Conservation (phyloP, 2,888 invertebrate genomes). For the Spicauda simplicius region DNA sequence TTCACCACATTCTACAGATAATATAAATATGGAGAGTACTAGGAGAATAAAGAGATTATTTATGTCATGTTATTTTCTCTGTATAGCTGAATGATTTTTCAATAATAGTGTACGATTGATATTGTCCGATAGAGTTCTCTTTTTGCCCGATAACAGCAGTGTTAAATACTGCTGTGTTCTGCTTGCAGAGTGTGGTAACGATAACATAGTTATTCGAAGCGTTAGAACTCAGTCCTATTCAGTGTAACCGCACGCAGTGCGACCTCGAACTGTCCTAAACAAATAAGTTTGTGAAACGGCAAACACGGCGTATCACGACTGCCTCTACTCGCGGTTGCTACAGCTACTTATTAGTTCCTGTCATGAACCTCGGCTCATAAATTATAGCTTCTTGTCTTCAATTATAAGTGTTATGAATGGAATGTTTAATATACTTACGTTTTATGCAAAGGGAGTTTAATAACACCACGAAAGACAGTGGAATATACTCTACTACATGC, state of each 20-base stretch:
- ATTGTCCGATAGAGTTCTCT: no score
- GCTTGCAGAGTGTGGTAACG: no score
- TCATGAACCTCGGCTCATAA: not conserved
- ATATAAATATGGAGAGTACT: not conserved
- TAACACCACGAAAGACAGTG: no score
- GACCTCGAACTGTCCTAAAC: not conserved
- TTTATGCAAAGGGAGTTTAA: no score
- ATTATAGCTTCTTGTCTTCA: not conserved
- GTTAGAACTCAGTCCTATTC: not conserved
- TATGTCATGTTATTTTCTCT: no score
- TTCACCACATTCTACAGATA: not conserved
- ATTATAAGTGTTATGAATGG: not conserved
- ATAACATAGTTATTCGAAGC: no score
- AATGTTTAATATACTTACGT: not conserved
- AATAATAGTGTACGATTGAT: no score
- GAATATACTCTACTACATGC: no score
- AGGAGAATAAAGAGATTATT: no score
- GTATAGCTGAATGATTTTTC: no score
- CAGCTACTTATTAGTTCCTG: not conserved
- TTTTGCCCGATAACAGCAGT: no score
- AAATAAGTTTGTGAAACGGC: conserved; percentile 1
- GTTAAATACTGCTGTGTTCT: no score
- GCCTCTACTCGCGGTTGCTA: not conserved
- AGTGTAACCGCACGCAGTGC: not conserved
- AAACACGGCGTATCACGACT: not conserved